These are phyloP conservation scores for Flexamia atlantica DNA, from an alignment of 2,888 invertebrate species.

Conservation along the genomic window DNA sequence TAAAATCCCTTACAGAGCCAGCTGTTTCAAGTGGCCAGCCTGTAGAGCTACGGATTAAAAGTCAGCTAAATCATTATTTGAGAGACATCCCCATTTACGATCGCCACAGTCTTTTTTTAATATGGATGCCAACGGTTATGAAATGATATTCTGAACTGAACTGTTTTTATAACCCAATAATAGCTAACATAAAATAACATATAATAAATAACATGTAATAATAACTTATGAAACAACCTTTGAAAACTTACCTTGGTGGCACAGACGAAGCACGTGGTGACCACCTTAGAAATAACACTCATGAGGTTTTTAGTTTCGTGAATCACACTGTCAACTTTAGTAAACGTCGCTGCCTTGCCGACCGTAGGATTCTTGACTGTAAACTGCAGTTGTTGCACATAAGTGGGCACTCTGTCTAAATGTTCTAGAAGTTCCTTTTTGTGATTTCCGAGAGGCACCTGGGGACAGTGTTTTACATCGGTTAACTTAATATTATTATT, in stretches of 20 bases:
- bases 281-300: constrained; percentile 99
- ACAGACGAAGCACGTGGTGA: constrained; percentile 98
- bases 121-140: too few species aligned
- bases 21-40: too few species aligned
- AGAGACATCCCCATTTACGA: too few species aligned
- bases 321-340: constrained; percentile 99
- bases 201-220: too few species aligned
- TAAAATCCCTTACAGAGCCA: too few species aligned
- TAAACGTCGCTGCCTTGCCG: constrained; percentile 99
- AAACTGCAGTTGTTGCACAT: constrained; percentile 98
- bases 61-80: too few species aligned
- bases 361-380: constrained; percentile 99
- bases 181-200: not conserved
- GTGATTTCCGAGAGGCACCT: constrained; percentile 97
- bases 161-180: too few species aligned
- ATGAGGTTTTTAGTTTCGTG: constrained; percentile 99
- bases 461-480: constrained; percentile 60
- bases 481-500: constrained; percentile 10
- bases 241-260: constrained; percentile 94
- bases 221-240: too few species aligned
- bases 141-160: too few species aligned
- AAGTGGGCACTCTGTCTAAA: constrained; percentile 97
- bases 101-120: too few species aligned
- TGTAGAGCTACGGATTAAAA: too few species aligned
- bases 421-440: constrained; percentile 97